Percentiles rank a stretch among this genome's conserved stretches.
These are phyloP conservation scores for Astyanax mexicanus DNA, from an alignment of 2,797 vertebrate genomes.

Conservation along the genomic window DNA sequence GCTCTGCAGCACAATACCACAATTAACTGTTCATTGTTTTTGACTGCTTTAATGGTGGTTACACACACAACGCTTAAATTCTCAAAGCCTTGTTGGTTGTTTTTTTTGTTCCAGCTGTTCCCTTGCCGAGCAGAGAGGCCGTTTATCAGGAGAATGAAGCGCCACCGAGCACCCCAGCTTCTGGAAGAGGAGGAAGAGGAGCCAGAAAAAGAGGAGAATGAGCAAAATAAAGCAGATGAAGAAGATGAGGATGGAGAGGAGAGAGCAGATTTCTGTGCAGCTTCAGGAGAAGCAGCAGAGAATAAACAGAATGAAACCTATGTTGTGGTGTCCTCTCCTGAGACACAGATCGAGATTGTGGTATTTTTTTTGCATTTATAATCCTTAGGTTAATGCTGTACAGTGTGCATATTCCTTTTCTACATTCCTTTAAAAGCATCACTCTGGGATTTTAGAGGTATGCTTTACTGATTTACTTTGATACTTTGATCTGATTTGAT, in stretches of 20 bases:
- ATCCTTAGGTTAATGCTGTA: too few species aligned
- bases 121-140: constrained; percentile 46
- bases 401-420: neutral
- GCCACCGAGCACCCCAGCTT: constrained; percentile 64
- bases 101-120: constrained; percentile 32
- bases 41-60: neutral
- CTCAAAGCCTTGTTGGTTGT: neutral
- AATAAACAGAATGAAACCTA: constrained; percentile 38
- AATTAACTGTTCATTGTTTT: too few species aligned
- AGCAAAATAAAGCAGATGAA: neutral
- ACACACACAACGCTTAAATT: neutral
- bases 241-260: constrained; percentile 50
- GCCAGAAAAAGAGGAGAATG: constrained; percentile 18
- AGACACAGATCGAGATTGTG: constrained; percentile 41
- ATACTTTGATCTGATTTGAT: too few species aligned
- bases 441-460: neutral
- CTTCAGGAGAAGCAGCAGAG: constrained; percentile 12
- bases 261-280: constrained; percentile 47
- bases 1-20: neutral
- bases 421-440: neutral
- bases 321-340: constrained; percentile 48
- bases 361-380: constrained; percentile 3
- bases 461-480: too few species aligned
- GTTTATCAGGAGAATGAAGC: constrained; percentile 59
- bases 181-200: constrained; percentile 50